A percentile compares a stretch with the other conserved stretches of the same genome.
Evolutionary conservation across 37 sponge, comb jelly and placozoan genomes (phyloP).

Genomic region (Hormiphora californensis): DNA sequence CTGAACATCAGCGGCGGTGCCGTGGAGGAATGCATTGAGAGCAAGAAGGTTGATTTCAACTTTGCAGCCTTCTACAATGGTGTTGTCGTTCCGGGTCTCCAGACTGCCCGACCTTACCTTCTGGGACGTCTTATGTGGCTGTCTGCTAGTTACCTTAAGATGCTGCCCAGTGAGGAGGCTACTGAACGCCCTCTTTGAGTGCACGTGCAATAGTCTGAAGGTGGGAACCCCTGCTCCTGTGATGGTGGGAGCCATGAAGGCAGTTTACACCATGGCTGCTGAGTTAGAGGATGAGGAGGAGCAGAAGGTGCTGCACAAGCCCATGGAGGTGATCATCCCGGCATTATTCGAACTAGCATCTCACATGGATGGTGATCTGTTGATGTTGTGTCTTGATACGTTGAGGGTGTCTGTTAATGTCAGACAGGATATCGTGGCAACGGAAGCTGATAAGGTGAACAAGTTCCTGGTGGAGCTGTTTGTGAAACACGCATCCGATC

Average conservation of each 20-base stretch:
- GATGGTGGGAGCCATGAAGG: constrained; percentile 33
- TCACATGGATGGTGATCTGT: neutral
- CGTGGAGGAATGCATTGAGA: constrained; percentile 6
- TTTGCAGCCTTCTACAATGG: neutral
- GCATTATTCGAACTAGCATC: neutral
- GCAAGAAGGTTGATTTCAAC: constrained; percentile 8
- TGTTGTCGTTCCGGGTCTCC: neutral
- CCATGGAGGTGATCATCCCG: constrained; percentile 28
- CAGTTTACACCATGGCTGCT: constrained; percentile 13
- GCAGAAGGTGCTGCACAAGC: neutral
- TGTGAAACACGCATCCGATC: constrained; percentile 24
- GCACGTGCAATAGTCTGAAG: neutral
- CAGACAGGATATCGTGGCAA: constrained; percentile 16
- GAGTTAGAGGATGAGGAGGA: neutral
- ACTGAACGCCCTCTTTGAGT: constrained; percentile 1
- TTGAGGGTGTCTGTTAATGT: neutral
- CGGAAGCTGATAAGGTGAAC: constrained; percentile 27
- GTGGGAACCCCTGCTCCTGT: neutral
- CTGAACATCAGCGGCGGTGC: constrained; percentile 32
- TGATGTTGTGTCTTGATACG: constrained; percentile 7
- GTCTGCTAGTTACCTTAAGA: neutral
- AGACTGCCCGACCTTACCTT: neutral
- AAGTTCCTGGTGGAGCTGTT: constrained; percentile 42
- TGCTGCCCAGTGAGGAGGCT: neutral
- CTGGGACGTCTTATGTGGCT: neutral